Base-by-base conservation (phyloP, 2,888 invertebrate species). In the Venustoraphidia nigricollis region DNA sequence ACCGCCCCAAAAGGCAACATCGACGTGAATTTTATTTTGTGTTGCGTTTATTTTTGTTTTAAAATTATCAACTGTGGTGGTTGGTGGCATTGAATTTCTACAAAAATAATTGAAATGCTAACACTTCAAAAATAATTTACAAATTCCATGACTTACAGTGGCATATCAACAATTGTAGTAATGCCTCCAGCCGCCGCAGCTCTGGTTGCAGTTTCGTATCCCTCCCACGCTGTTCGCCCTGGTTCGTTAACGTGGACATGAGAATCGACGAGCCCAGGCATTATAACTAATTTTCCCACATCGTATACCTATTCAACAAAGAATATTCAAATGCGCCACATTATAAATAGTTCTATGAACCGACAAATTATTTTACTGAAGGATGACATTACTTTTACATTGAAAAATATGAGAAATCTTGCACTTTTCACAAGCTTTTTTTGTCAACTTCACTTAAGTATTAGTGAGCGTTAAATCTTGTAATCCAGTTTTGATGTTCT, bases 1-100 rank as follows among this genome's bases (percentile, higher is more conserved):
- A n/a, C 83, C 84, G n/a, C 83, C 84, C 84, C 84, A 85, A 63
- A 84, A 83, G 3, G 76, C 84, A 41, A 84, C 77, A 59, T 85
- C 83, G 0, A 83, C 76, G 54, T 70, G 79, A 27, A 77, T 68
- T 54, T 67, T 64, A 2, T 71, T 75, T 38, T 67, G 62, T 0
- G 84, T 81, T 2, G 74, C 70, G 10, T 64, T 56, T 2, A 75
- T 69, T 65, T 84, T 85, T 1, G 64, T 66, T 57, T 73, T 69
- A 8, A 84, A 67, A 57, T 77, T 77, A 34, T 71, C 66, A 17
- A 80, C 57, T 1, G 73, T 78, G 0, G 81, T 81, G 1, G 83
- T 83, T 3, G 83, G 76, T 39, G 84, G 84, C 53, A 79, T 78
- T 1, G 81, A 79, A 60, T 84, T 83, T 51, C 83, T 83, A 61